Conservation (phyloP, 2,797 vertebrate species). For the Coranthus polyacanthus region DNA sequence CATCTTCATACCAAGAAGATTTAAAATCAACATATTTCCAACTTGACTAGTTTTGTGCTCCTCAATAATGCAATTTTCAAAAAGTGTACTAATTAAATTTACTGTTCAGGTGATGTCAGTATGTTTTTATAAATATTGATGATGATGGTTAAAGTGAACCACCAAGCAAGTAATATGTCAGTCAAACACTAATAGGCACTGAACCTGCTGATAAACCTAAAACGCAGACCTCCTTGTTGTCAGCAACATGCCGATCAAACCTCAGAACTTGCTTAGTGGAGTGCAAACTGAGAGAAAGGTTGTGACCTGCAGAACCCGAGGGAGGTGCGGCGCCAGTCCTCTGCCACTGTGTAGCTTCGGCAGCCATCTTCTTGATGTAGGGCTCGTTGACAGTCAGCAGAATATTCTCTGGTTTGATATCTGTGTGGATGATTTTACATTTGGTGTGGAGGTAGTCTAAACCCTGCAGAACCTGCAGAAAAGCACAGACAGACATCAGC, state of each 20-base stretch:
- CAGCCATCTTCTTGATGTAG: conserved; percentile 95
- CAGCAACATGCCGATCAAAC: conserved; percentile 40
- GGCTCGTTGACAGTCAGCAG: conserved; percentile 94
- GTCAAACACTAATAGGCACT: neutral
- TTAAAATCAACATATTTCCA: neutral
- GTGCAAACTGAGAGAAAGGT: conserved; percentile 26
- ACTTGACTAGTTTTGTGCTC: neutral
- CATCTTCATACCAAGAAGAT: neutral
- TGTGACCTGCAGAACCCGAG: conserved; percentile 94
- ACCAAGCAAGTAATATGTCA: conserved; percentile 1
- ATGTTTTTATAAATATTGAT: neutral
- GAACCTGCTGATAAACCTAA: conserved; percentile 26
- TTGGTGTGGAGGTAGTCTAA: conserved; percentile 97
- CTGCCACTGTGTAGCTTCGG: conserved; percentile 97
- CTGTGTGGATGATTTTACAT: conserved; percentile 98
- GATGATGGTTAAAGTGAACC: neutral
- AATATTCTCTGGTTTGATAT: conserved; percentile 99
- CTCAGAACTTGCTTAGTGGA: conserved; percentile 11
- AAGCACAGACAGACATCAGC: conserved; percentile 2
- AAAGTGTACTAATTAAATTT: neutral
- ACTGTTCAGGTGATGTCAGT: neutral
- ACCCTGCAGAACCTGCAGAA: conserved; percentile 92
- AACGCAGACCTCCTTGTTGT: conserved; percentile 5
- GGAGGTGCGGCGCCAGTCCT: conserved; percentile 92
- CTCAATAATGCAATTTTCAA: conserved; percentile 2